Evolutionary conservation across 1,140 invertebrate genomes (phyloP).

Genomic region (Rhopalosiphum padi): DNA sequence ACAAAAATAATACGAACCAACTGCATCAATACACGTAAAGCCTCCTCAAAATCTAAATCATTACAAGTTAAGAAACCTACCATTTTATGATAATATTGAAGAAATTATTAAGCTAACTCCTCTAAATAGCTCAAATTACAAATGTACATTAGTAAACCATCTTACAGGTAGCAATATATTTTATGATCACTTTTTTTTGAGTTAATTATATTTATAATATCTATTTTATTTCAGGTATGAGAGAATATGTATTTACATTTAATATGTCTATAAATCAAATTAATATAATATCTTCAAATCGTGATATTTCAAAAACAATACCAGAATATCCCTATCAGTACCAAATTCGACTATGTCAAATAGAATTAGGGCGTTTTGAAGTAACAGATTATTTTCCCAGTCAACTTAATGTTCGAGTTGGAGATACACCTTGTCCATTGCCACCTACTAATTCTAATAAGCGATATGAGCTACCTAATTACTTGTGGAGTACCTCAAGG

Average conservation of each 20-base stretch:
- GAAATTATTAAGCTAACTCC: slow-evolving; percentile 90
- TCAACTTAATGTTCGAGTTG: background rate
- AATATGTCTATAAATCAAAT: background rate
- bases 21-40: too few relatives aligned
- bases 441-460: background rate
- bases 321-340: slow-evolving; percentile 30
- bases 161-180: background rate
- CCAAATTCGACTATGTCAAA: background rate
- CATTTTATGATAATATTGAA: slow-evolving; percentile 89
- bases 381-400: slow-evolving; percentile 16
- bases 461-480: too few relatives aligned
- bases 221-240: background rate
- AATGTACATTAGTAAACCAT: background rate
- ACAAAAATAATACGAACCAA: too few relatives aligned
- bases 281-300: background rate
- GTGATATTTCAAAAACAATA: background rate
- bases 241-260: background rate
- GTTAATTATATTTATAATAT: background rate
- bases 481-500: too few relatives aligned
- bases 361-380: background rate
- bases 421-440: background rate
- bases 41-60: too few relatives aligned
- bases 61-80: slow-evolving; percentile 80
- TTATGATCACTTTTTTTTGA: background rate
- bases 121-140: slow-evolving; percentile 64